Percentiles rank a stretch among this genome's conserved stretches.
Conservation (phyloP, 2,113 vertebrate species). For the Lepus timidus region DNA sequence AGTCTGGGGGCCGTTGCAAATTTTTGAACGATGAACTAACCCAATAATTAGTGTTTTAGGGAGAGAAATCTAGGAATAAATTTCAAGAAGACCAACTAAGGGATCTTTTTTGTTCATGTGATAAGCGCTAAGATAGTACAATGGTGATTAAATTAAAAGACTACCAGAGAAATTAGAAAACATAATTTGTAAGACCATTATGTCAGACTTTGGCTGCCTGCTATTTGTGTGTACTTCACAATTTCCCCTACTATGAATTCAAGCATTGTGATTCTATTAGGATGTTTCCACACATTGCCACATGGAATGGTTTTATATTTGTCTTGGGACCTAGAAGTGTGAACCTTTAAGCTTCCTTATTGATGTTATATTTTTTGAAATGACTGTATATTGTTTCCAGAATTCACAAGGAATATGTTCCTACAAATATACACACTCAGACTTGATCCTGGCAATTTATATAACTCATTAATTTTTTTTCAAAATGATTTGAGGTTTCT, state of each 20-base stretch:
- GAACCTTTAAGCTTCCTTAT: background rate
- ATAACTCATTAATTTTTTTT: conserved; percentile 20
- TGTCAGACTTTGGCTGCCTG: background rate
- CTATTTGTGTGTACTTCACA: background rate
- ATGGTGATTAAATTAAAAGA: background rate
- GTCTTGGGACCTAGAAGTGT: background rate
- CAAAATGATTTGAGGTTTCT: background rate
- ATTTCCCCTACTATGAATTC: background rate
- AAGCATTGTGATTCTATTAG: background rate
- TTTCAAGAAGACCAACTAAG: background rate
- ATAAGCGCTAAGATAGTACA: background rate
- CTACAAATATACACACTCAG: background rate
- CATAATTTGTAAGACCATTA: background rate
- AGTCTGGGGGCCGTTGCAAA: background rate
- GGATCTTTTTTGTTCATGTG: background rate
- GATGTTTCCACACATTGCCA: background rate
- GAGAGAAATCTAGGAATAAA: background rate
- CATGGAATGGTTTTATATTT: background rate
- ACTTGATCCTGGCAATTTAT: background rate
- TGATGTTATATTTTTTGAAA: background rate
- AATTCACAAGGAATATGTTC: background rate
- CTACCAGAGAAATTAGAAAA: background rate
- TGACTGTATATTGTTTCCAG: background rate
- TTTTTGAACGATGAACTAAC: background rate
- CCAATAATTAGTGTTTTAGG: background rate